These are phyloP conservation scores for Anaspis maculata DNA, from an alignment of 2,888 invertebrate genomes.

Conservation along the genomic window DNA sequence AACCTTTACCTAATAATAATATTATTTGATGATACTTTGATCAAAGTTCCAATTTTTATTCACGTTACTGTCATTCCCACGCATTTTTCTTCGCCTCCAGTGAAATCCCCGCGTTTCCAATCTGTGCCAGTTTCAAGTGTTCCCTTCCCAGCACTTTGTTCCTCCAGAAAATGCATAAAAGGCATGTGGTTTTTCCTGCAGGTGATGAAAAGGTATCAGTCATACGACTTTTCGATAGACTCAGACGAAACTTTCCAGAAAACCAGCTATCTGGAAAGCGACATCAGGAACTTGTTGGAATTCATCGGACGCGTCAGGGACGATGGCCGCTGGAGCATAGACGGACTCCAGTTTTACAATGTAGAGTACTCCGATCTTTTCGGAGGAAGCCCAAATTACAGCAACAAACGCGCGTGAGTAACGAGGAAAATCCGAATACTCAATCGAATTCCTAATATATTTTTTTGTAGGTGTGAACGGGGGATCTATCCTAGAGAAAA, in stretches of 20 bases:
- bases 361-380: conserved; percentile 38
- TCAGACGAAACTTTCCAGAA: conserved; percentile 34
- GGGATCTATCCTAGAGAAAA: too few species aligned
- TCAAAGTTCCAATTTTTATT: too few species aligned
- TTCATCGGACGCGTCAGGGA: conserved; percentile 42
- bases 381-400: conserved; percentile 9
- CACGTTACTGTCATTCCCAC: too few species aligned
- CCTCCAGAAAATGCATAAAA: conserved; percentile 6
- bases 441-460: conserved; percentile 2
- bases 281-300: conserved; percentile 41
- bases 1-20: too few species aligned
- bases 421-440: neutral
- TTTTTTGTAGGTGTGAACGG: too few species aligned
- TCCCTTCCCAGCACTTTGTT: too few species aligned
- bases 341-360: conserved; percentile 42
- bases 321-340: conserved; percentile 37
- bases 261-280: conserved; percentile 33
- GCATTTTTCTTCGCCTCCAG: conserved; percentile 20
- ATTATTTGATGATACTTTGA: too few species aligned
- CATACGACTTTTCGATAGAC: conserved; percentile 29
- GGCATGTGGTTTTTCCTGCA: conserved; percentile 25
- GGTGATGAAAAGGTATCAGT: conserved; percentile 38
- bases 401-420: neutral
- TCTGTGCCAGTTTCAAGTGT: too few species aligned
- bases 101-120: conserved; percentile 14